Conservation (phyloP, 2,113 vertebrate species). For the Carassius carassius region DNA sequence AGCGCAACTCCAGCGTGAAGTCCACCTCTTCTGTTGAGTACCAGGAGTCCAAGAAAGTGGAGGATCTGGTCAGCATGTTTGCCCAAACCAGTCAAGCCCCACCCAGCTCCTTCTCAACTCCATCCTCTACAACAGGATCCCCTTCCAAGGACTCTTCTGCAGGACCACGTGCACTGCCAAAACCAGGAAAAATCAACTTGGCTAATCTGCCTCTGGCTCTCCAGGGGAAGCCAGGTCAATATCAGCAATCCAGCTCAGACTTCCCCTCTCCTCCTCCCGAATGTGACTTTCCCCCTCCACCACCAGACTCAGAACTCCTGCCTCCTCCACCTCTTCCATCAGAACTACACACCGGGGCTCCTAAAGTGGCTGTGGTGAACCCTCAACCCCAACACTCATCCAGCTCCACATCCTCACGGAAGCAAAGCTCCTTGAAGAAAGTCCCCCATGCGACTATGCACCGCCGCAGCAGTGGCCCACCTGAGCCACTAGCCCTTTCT, state of each 20-base stretch:
- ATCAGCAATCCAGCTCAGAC: slow-evolving; percentile 74
- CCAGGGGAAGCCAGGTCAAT: slow-evolving; percentile 72
- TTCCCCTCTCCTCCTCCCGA: slow-evolving; percentile 84
- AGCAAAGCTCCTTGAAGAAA: slow-evolving; percentile 85
- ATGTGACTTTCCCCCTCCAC: slow-evolving; percentile 76
- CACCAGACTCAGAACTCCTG: slow-evolving; percentile 88
- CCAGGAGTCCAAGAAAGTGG: slow-evolving; percentile 88
- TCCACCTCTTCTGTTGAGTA: slow-evolving; percentile 74
- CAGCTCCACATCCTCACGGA: slow-evolving; percentile 71
- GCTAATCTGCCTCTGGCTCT: slow-evolving; percentile 83
- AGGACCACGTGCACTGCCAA: slow-evolving; percentile 82
- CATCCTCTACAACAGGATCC: slow-evolving; percentile 77
- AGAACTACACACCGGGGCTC: slow-evolving; percentile 83
- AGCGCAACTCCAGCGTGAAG: slow-evolving; percentile 92
- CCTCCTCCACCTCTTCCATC: slow-evolving; percentile 82
- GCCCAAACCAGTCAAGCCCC: slow-evolving; percentile 75
- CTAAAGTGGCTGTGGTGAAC: slow-evolving; percentile 91
- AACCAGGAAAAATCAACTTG: slow-evolving; percentile 92
- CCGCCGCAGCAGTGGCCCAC: slow-evolving; percentile 85
- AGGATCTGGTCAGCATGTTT: slow-evolving; percentile 90
- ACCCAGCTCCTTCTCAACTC: slow-evolving; percentile 63
- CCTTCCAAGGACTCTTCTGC: slow-evolving; percentile 80
- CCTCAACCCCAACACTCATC: slow-evolving; percentile 85
- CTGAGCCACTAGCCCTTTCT: slow-evolving; percentile 64
- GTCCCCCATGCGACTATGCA: slow-evolving; percentile 83